Evolutionary conservation across 2,888 invertebrate genomes (phyloP).

Genomic region (Phaedon cochleariae): DNA sequence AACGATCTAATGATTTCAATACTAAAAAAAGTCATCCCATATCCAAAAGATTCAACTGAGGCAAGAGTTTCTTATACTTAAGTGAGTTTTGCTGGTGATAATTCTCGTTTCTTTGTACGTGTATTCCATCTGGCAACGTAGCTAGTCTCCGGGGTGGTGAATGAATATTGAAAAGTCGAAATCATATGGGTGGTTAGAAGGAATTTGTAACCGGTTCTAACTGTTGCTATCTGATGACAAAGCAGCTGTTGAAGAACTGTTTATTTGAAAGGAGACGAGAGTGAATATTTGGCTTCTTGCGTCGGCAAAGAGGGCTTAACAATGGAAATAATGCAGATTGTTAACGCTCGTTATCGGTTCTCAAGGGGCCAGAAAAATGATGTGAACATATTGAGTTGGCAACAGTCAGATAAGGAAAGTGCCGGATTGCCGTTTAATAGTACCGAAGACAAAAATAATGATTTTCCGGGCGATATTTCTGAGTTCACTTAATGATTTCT

Average conservation of each 20-base stretch:
- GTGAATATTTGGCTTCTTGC: neutral
- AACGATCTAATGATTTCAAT: too few species aligned
- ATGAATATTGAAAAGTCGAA: neutral
- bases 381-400: too few species aligned
- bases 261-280: neutral
- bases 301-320: neutral
- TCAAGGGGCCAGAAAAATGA: neutral
- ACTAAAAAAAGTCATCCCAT: too few species aligned
- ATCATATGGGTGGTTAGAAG: neutral
- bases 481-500: too few species aligned
- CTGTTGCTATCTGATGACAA: neutral
- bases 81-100: too few species aligned
- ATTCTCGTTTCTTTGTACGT: too few species aligned
- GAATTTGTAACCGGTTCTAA: neutral
- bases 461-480: too few species aligned
- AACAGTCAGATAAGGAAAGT: too few species aligned
- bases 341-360: neutral
- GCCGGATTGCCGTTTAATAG: too few species aligned
- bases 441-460: too few species aligned
- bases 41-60: too few species aligned
- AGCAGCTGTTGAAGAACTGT: neutral
- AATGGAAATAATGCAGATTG: neutral
- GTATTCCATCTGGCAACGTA: neutral
- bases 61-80: too few species aligned
- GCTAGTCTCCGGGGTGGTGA: neutral